Base-by-base conservation (phyloP, 1,140 invertebrate species). In the Myzus persicae region DNA sequence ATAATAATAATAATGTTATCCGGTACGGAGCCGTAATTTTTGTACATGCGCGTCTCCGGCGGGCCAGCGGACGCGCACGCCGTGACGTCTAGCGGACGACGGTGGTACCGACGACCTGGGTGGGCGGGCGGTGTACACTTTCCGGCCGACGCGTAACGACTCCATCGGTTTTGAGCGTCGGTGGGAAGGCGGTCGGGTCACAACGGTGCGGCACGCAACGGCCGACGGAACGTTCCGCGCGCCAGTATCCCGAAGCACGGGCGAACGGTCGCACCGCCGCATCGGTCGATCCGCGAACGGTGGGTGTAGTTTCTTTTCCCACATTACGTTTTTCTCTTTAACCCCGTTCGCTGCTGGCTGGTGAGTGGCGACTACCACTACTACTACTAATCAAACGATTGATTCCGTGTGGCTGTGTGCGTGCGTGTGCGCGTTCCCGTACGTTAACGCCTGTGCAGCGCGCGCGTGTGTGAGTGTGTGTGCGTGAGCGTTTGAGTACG, bases 341-440 rank as follows among this genome's bases (percentile, higher is more conserved):
- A n/a, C 59, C 59, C 59, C 59, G 59, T 67, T 67, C 31, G 59
- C 26, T 11, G 0, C 59, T 31, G 59, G 31, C 59, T 67, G 59
- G 31, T 3, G 26, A 67, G 59, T 67, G 36, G 36, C 81, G n/a
- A 81, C 38, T 14, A 31, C 54, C 26, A 26, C 59, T 4, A 76
- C 67, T 31, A 48, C 90, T 22, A 82, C 76, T 92, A 84, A 92
- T 84, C 91, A 92, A 82, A 92, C 91, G 59, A 92, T 92, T 92
- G 91, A 92, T 92, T 54, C 48, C 46, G 88, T 51, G 88, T 54
- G 9, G 9, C 22, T 36, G 84, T 85, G 82, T 85, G 82, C 26
- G 40, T 38, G 82, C 40, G 40, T 24, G 82, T 85, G 40, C 31
- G 84, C 24, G 40, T 44, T 42, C 24, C 24, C 24, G 40, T 48